Conservation (phyloP, 1,140 invertebrate genomes). For the Drosophila sp. region DNA sequence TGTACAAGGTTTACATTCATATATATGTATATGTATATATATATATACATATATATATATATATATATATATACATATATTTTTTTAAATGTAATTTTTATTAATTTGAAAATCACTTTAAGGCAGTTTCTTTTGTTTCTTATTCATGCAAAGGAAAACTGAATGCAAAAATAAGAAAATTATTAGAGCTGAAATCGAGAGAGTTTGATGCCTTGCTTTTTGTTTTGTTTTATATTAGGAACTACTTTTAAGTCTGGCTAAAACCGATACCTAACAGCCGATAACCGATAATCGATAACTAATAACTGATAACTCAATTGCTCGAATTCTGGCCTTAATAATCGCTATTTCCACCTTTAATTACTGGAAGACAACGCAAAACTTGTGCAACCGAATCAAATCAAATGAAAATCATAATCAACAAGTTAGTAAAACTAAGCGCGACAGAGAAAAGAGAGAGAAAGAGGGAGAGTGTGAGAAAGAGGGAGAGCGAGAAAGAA, state of each 20-base stretch:
- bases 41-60: constrained; percentile 32
- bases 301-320: no score
- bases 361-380: constrained; percentile 7
- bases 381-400: constrained; percentile 2
- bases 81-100: constrained; percentile 44
- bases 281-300: not conserved
- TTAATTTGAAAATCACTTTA: constrained; percentile 76
- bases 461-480: not conserved
- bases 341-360: not conserved
- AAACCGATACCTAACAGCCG: constrained; percentile 20
- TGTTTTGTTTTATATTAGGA: constrained; percentile 35
- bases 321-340: not conserved
- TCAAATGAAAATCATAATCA: not conserved
- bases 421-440: not conserved
- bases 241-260: constrained; percentile 44
- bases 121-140: constrained; percentile 68
- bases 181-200: constrained; percentile 9
- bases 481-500: not conserved
- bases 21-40: constrained; percentile 39
- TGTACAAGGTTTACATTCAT: constrained; percentile 28
- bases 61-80: constrained; percentile 31
- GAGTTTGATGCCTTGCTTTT: constrained; percentile 19
- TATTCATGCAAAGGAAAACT: constrained; percentile 5
- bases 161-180: constrained; percentile 28
- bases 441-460: not conserved